phyloP scores from a whole-genome alignment of 2,113 vertebrate species.

The Ursus arctos region DNA sequence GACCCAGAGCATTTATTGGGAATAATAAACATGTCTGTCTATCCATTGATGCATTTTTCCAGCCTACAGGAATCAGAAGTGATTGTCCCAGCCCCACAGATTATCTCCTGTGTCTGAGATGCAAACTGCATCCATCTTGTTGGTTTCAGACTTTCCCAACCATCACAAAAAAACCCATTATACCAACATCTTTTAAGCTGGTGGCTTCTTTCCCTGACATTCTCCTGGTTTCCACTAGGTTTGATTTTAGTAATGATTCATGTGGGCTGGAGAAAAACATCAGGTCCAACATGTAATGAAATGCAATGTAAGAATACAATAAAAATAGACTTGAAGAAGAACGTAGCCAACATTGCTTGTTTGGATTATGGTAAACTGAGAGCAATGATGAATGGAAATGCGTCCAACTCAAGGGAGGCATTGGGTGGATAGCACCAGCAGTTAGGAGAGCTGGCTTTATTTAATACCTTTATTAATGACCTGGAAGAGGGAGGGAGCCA shows the following conservation, averaged over 20 bases:
- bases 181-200: not conserved
- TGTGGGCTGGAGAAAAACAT: not conserved
- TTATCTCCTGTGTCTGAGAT: slow-evolving; percentile 47
- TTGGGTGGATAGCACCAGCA: not conserved
- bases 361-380: not conserved
- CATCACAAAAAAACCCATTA: not conserved
- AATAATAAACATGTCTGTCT: slow-evolving; percentile 83
- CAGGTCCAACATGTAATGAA: not conserved
- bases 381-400: not conserved
- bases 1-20: slow-evolving; percentile 77
- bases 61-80: slow-evolving; percentile 65
- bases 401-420: not conserved
- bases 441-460: not conserved
- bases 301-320: not conserved
- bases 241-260: slow-evolving; percentile 60
- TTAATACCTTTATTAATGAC: not conserved
- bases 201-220: not conserved
- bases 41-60: slow-evolving; percentile 71
- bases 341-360: not conserved
- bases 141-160: slow-evolving; percentile 26
- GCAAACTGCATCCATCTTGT: slow-evolving; percentile 37
- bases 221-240: not conserved
- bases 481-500: slow-evolving; percentile 53
- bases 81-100: slow-evolving; percentile 50
- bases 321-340: not conserved